Percentiles rank a stretch among this genome's conserved stretches.
Evolutionary conservation across 2,113 vertebrate species (phyloP).

Genomic region (Myanophis thanlyinensis): DNA sequence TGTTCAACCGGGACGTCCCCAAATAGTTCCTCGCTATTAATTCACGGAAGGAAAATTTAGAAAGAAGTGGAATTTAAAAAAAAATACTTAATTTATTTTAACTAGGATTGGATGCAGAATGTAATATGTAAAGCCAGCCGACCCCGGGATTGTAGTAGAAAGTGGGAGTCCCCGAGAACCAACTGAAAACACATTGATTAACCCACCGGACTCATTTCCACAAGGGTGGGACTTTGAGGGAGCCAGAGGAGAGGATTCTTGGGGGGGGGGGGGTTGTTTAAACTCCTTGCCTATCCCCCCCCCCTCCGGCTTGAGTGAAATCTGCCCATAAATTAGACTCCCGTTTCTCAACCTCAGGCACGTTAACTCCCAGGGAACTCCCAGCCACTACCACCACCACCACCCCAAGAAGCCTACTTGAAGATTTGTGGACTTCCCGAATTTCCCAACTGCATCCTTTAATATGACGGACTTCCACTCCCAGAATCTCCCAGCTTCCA

Average conservation of each 20-base stretch:
- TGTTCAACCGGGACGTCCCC: no score
- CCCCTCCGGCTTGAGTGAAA: not conserved
- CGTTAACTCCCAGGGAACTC: no score
- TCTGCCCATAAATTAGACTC: not conserved
- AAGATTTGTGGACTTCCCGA: no score
- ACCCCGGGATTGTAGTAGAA: no score
- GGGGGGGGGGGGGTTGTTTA: no score
- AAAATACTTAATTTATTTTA: not conserved
- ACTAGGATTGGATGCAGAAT: not conserved
- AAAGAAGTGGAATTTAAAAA: not conserved
- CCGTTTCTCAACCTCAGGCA: not conserved
- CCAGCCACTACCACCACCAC: no score
- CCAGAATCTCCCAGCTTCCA: not conserved
- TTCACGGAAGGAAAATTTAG: not conserved
- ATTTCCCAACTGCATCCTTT: no score
- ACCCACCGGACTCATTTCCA: not conserved
- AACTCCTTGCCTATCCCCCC: no score
- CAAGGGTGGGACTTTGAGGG: not conserved
- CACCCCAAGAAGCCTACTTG: no score
- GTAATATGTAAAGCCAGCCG: not conserved
- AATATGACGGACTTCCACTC: no score
- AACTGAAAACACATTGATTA: not conserved
- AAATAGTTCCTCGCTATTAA: not conserved
- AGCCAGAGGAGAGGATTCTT: not conserved
- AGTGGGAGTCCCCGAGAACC: no score